phyloP scores from a whole-genome alignment of 2,888 invertebrate genomes.

The Synanthedon vespiformis region DNA sequence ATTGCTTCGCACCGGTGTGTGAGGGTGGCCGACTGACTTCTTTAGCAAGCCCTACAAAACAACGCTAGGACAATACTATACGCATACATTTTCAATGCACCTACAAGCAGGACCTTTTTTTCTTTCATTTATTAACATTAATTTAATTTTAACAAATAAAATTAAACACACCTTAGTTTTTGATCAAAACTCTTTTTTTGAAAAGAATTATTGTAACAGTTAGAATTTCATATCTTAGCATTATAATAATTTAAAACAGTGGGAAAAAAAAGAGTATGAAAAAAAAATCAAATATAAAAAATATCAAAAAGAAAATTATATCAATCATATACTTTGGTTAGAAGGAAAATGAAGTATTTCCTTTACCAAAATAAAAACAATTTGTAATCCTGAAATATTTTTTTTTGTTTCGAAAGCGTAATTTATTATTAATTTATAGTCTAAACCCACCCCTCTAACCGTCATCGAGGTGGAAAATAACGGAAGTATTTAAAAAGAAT shows the following conservation, averaged over 20 bases:
- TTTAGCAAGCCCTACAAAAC: conserved; percentile 11
- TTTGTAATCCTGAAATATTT: conserved; percentile 3
- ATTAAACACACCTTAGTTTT: no score
- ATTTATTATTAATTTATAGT: conserved; percentile 64
- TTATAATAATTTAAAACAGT: no score
- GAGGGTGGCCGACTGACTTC: conserved; percentile 1
- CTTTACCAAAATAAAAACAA: background rate
- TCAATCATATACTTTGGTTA: background rate
- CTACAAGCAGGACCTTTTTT: no score
- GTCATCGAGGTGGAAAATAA: conserved; percentile 66
- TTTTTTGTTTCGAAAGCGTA: conserved; percentile 41
- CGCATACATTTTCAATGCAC: conserved; percentile 5
- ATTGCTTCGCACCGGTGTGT: conserved; percentile 11
- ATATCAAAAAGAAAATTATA: background rate
- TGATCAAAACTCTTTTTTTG: background rate
- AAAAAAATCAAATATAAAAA: background rate
- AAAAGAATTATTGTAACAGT: background rate
- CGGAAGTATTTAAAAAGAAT: conserved; percentile 66
- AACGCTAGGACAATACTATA: conserved; percentile 15
- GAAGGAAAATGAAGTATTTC: background rate
- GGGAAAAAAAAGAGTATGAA: background rate
- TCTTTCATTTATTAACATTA: no score
- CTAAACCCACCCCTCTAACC: conserved; percentile 54
- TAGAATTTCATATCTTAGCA: no score
- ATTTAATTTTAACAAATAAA: no score